Base-by-base conservation (phyloP, 2,888 invertebrate species). In the Tribolium freemani region DNA sequence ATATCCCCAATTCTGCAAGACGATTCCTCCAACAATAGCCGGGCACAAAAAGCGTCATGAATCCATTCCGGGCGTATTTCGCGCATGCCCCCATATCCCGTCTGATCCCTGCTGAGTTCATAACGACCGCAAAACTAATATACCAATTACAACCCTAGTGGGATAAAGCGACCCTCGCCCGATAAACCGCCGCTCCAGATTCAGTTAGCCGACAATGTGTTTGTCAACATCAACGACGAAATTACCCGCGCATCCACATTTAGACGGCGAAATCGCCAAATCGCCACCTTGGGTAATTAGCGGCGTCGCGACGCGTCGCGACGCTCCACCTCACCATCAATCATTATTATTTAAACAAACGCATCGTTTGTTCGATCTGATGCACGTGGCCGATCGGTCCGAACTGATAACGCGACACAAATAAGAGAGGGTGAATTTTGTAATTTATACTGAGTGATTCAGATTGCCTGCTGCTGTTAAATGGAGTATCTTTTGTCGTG, bases 91-190 rank as follows among this genome's bases (percentile, higher is more conserved):
- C 56, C 69, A 76, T 74, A 66, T 73, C 71, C 72, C 57, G 72
- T 58, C 74, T 75, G 73, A 77, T 77, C 81, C 81, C 76, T 76
- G 81, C 82, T 83, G 83, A 82, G 82, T 81, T 81, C 81, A 81
- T 84, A 85, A 85, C 84, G 84, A 85, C 85, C 85, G 84, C 85
- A 84, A 85, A 84, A 86, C 85, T 86, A 86, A 86, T 86, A 86
- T 84, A 85, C 85, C 86, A 86, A 86, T 86, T 86, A 86, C 82
- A 82, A 80, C 81, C 83, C 80, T 80, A 79, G 79, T 77, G 79
- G 80, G 81, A 80, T 79, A 78, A 80, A 73, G 69, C 78, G 76
- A 76, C 79, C 80, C 80, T 78, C 74, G 72, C 69, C 71, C 73
- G 75, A 76, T 75, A 76, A 75, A 77, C 16, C 16, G 16, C 73